These are phyloP conservation scores for Myiotriccus ornatus DNA, from an alignment of 2,797 vertebrate genomes.

Conservation along the genomic window DNA sequence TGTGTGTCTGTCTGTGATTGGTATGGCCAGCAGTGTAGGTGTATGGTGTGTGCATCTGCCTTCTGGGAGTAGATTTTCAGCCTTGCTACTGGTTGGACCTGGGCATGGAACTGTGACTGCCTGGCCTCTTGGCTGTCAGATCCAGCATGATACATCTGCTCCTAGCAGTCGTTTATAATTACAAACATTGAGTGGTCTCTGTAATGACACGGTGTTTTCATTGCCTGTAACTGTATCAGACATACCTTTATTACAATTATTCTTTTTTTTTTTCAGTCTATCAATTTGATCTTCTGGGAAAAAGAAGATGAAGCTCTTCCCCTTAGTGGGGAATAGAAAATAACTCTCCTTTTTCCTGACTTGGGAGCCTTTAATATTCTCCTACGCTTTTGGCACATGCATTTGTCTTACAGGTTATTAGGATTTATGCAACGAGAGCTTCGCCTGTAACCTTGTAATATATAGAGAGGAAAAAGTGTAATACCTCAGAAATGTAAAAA, in stretches of 20 bases:
- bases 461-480: background rate
- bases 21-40: background rate
- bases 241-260: background rate
- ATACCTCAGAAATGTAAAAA: background rate
- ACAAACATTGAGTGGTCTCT: background rate
- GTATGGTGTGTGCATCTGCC: background rate
- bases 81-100: background rate
- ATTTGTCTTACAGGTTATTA: background rate
- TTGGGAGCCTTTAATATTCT: background rate
- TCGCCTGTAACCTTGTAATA: background rate
- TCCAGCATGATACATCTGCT: rapidly evolving
- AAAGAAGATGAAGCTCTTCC: background rate
- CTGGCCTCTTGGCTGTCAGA: background rate
- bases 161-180: background rate
- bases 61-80: background rate
- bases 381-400: background rate
- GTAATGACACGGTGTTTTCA: background rate
- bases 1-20: background rate
- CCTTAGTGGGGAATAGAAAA: background rate
- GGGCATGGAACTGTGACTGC: background rate
- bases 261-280: background rate
- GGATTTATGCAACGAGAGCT: background rate
- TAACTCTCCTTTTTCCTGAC: background rate
- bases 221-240: background rate
- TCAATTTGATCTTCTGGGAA: background rate